Base-by-base conservation (phyloP, 2,888 invertebrate genomes). In the Polydrusus tereticollis region DNA sequence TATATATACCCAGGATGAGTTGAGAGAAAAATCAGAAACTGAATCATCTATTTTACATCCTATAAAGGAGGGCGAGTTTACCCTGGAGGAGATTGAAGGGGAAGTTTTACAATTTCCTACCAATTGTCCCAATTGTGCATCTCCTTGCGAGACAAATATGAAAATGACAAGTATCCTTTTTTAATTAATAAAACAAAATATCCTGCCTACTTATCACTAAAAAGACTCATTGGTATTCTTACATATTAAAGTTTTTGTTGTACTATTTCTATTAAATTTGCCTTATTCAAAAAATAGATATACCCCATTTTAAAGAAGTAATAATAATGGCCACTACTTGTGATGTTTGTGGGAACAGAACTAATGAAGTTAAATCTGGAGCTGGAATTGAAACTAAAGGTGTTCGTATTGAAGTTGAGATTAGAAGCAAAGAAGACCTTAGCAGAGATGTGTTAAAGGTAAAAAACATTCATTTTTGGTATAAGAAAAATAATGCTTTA, bases 271-370 rank as follows among this genome's bases (percentile, higher is more conserved):
- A 43, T 79, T 90, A 91, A 0, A 23, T 52, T n/a, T 67, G 20
- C 29, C 66, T 66, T 71, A 66, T 33, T 41, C 10, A 20, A 55
- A 18, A 60, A 45, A 8, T 62, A 74, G 74, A 92, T 78, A 96
- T 99, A 82, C 99, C 99, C 0, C 93, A 97, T 84, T 99, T 99
- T 85, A 99, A 99, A 86, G 95, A 99, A 83, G 96, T 97, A 0
- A 92, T 99, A 0, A 96, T 99, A 72, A 99, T 99, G 99, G 97
- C 98, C 0, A 97, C 97, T 0, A 88, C 87, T 0, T 99, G 99
- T 84, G 97, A 98, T 14, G 83, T 83, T 0, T 99, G 99, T 85
- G 99, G 99, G 0, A 90, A 91, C 81, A 90, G 94, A 78, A 97
- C 98, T 1, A 99, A 96, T 83, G 99, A 99, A 88, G 97, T 99